Conservation (phyloP, 2,888 invertebrate genomes). For the Melinaea menophilus region DNA sequence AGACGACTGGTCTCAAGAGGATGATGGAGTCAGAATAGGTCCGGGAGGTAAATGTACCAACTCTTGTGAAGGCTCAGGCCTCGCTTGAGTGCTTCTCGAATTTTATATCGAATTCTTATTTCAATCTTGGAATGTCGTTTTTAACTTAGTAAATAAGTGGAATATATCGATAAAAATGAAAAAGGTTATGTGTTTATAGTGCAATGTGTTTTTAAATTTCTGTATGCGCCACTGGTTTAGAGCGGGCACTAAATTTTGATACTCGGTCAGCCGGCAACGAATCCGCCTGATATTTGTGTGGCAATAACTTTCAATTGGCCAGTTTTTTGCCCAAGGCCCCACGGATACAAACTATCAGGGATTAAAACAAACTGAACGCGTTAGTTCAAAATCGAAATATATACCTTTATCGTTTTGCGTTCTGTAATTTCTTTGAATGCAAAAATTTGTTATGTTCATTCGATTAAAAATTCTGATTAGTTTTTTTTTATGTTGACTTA, state of each 20-base stretch:
- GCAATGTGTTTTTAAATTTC: not conserved
- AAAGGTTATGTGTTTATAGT: no score
- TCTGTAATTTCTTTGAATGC: no score
- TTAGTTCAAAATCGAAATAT: slow-evolving; percentile 2
- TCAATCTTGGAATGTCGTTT: not conserved
- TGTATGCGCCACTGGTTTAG: not conserved
- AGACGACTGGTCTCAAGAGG: slow-evolving; percentile 73
- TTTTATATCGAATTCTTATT: not conserved
- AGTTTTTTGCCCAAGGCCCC: slow-evolving; percentile 33
- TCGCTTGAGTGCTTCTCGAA: slow-evolving; percentile 7
- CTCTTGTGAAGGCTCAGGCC: slow-evolving; percentile 35
- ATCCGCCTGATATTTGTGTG: slow-evolving; percentile 26
- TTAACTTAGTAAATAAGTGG: not conserved
- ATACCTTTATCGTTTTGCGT: not conserved
- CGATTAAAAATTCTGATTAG: not conserved
- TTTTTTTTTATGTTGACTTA: not conserved
- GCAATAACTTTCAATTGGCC: slow-evolving; percentile 34
- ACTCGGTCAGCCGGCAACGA: slow-evolving; percentile 20
- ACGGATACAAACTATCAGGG: slow-evolving; percentile 36
- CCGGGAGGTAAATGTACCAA: slow-evolving; percentile 43
- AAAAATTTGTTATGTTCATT: not conserved
- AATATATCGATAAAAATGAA: no score
- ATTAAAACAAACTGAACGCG: slow-evolving; percentile 31
- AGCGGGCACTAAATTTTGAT: slow-evolving; percentile 26
- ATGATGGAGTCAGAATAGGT: slow-evolving; percentile 69